Percentiles rank a stretch among this genome's conserved stretches.
phyloP scores from a whole-genome alignment of 2,888 invertebrate genomes.

The Polyommatus iphigenia region DNA sequence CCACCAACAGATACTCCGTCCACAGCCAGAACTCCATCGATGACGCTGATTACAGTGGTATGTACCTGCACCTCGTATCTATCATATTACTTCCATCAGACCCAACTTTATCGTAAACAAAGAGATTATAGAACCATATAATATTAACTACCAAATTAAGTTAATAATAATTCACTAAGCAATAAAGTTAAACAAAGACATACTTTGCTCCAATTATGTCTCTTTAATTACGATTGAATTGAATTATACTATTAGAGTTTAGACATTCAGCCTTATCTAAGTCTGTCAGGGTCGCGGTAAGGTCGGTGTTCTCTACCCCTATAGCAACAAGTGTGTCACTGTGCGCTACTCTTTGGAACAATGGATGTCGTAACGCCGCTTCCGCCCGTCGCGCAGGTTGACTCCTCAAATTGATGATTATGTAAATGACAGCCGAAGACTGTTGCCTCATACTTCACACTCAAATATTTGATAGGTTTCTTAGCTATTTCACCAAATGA shows the following conservation, averaged over 20 bases:
- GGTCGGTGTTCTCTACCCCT: not conserved
- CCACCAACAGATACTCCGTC: conserved; percentile 82
- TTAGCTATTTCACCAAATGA: not conserved
- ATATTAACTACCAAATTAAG: too few species aligned
- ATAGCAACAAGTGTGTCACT: not conserved
- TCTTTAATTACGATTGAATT: not conserved
- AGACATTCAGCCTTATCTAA: not conserved
- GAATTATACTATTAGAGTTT: not conserved
- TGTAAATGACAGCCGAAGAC: conserved; percentile 9
- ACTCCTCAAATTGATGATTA: conserved; percentile 21
- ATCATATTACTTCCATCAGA: not conserved
- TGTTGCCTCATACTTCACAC: not conserved
- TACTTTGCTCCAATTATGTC: too few species aligned
- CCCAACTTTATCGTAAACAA: not conserved
- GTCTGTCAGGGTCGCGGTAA: not conserved
- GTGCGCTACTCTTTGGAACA: not conserved
- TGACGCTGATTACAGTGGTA: conserved; percentile 86
- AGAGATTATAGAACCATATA: too few species aligned
- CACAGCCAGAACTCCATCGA: conserved; percentile 87
- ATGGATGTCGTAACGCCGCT: not conserved
- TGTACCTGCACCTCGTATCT: conserved; percentile 45
- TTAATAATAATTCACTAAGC: too few species aligned
- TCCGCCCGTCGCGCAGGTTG: conserved; percentile 31
- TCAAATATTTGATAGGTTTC: not conserved
- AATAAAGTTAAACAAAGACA: too few species aligned